Evolutionary conservation across 1,140 invertebrate genomes (phyloP), one percentile per base, ranked within the genome.

Genomic region (Marisa cornuarietis): DNA sequence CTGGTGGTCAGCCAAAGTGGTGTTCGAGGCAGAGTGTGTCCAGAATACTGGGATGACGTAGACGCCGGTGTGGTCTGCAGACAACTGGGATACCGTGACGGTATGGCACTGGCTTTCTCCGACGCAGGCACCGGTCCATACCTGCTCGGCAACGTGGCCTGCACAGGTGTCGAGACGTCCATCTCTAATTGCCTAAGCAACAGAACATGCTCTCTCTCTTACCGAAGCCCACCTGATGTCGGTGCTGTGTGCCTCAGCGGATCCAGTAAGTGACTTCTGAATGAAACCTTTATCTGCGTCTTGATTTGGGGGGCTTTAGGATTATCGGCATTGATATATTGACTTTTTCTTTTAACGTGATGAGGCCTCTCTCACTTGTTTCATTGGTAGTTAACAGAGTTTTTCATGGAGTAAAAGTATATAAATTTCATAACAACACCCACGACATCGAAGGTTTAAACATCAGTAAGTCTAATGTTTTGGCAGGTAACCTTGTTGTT

Each of bases 21-120:
- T 1, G 91, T 93, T 75, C 94, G 93, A 92, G 95, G 95, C 0
- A 94, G 94, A 81, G 92, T 96, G 14, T 96, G 95, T 87, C 95
- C 95, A 85, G 94, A 95, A 83, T 92, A 93, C 77, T 96, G 95
- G 86, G 94, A 93, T 1, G 89, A 95, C 71, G 92, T 90, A 31
- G 93, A 95, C 82, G 95, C 94, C 0, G 90, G 93, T 80, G 93
- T 96, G 0, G 91, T 95, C 20, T 96, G 95, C 85, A 92, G 91
- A 65, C 94, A 95, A 87, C 87, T 95, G 42, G 95, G 95, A 14
- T 88, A 83, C 73, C 51, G n/a, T 7, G 81, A 82, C 52, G 85
- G 85, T 8, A 79, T 82, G 31, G 82, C 79, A n/a, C 82, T 78
- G 63, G 77, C 81, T 66, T 76, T 81, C 52, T 78, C 79, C 5